Percentiles rank a stretch among this genome's conserved stretches.
phyloP scores from a whole-genome alignment of 2,113 vertebrate genomes.

The Rana temporaria region DNA sequence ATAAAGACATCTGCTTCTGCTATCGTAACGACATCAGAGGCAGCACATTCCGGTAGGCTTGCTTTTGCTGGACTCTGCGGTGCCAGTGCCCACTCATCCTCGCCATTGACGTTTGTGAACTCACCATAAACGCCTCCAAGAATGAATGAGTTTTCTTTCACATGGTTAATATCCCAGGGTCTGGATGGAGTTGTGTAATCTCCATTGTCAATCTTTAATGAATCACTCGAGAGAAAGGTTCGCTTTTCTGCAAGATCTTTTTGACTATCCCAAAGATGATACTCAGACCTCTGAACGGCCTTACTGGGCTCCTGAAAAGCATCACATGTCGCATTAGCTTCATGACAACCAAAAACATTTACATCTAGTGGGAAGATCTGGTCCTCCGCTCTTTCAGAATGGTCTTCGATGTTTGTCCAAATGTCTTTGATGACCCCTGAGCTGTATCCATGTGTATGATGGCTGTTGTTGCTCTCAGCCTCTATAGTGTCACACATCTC shows the following conservation, averaged over 20 bases:
- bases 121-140: slow-evolving; percentile 97
- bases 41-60: slow-evolving; percentile 86
- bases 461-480: slow-evolving; percentile 80
- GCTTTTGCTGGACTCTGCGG: slow-evolving; percentile 81
- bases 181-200: slow-evolving; percentile 95
- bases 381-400: slow-evolving; percentile 80
- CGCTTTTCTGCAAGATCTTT: slow-evolving; percentile 81
- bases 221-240: slow-evolving; percentile 80
- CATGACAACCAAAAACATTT: slow-evolving; percentile 85
- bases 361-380: slow-evolving; percentile 84
- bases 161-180: slow-evolving; percentile 89
- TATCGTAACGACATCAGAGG: slow-evolving; percentile 92
- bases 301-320: slow-evolving; percentile 82
- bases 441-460: slow-evolving; percentile 87
- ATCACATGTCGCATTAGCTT: slow-evolving; percentile 78
- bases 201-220: slow-evolving; percentile 85
- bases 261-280: slow-evolving; percentile 95
- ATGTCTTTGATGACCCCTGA: slow-evolving; percentile 98
- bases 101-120: slow-evolving; percentile 87
- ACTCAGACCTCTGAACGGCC: slow-evolving; percentile 94
- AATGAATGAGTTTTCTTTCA: slow-evolving; percentile 91
- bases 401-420: slow-evolving; percentile 88
- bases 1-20: slow-evolving; percentile 95
- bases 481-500: slow-evolving; percentile 82
- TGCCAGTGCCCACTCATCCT: slow-evolving; percentile 92